These are phyloP conservation scores for Globia sparganii DNA, from an alignment of 2,888 invertebrate species.

Conservation along the genomic window DNA sequence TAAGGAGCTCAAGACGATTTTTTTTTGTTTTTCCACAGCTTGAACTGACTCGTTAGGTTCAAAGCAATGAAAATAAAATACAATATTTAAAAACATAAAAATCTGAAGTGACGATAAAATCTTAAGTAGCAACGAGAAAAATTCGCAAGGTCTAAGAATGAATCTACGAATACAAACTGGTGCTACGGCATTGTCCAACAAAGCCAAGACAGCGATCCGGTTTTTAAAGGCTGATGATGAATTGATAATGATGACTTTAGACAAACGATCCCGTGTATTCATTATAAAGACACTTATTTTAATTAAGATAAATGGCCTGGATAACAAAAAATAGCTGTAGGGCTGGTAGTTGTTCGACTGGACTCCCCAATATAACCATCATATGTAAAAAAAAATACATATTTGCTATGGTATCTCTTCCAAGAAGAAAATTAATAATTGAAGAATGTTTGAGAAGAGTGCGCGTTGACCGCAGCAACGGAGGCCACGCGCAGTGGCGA, in stretches of 20 bases:
- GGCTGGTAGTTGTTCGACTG: background rate
- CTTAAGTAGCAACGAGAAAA: conserved; percentile 4
- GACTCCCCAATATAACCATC: background rate
- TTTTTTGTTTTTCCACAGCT: conserved; percentile 10
- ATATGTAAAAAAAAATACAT: background rate
- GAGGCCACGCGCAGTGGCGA: conserved; percentile 53
- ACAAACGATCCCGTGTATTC: background rate
- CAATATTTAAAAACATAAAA: background rate
- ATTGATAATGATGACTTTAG: background rate
- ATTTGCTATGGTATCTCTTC: background rate
- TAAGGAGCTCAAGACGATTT: conserved; percentile 34
- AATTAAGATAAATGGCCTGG: background rate
- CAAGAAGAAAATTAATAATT: conserved; percentile 11
- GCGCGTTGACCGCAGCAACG: conserved; percentile 69
- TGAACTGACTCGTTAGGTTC: conserved; percentile 10
- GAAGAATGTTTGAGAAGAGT: conserved; percentile 65
- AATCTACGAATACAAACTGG: conserved; percentile 12
- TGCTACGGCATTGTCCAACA: background rate
- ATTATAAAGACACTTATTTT: background rate
- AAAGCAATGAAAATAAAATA: background rate
- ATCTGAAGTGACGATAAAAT: conserved; percentile 30
- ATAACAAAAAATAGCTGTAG: background rate
- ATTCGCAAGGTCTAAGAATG: conserved; percentile 4
- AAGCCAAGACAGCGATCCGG: background rate
- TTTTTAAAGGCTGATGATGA: background rate